Conservation (phyloP, 2,797 vertebrate species). For the Echeneis naucrates region DNA sequence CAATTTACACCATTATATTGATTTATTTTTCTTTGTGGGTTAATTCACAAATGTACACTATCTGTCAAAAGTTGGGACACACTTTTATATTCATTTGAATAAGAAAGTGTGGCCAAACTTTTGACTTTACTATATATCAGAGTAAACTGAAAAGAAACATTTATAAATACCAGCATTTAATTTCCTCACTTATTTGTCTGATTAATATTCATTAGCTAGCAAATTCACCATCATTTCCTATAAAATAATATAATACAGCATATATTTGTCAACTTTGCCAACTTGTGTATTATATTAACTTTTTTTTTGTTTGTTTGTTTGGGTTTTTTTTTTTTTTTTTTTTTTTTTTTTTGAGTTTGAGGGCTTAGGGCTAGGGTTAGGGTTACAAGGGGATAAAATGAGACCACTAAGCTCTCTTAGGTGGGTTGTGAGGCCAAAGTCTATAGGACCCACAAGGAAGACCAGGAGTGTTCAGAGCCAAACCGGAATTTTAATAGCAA, state of each 20-base stretch:
- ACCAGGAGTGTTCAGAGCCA: too few relatives aligned
- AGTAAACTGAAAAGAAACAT: too few relatives aligned
- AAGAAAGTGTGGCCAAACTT: too few relatives aligned
- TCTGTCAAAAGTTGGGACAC: too few relatives aligned
- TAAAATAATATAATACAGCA: not conserved
- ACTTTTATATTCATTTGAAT: too few relatives aligned
- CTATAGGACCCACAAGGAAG: too few relatives aligned
- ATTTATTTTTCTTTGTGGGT: not conserved
- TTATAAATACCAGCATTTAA: too few relatives aligned
- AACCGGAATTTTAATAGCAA: too few relatives aligned
- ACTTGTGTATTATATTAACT: not conserved
- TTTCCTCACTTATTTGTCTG: not conserved
- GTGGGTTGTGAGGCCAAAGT: too few relatives aligned
- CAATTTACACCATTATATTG: not conserved
- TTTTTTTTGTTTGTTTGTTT: not conserved
- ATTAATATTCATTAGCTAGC: not conserved
- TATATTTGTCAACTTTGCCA: not conserved
- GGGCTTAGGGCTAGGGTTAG: too few relatives aligned
- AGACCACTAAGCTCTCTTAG: not conserved
- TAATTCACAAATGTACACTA: too few relatives aligned
- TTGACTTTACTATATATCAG: too few relatives aligned
- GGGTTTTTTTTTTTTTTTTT: not conserved
- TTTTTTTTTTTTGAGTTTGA: not conserved
- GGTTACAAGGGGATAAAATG: conserved; percentile 4
- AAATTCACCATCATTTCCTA: not conserved